Evolutionary conservation across 2,888 invertebrate genomes (phyloP).

Genomic region (Malthinus flaveolus): DNA sequence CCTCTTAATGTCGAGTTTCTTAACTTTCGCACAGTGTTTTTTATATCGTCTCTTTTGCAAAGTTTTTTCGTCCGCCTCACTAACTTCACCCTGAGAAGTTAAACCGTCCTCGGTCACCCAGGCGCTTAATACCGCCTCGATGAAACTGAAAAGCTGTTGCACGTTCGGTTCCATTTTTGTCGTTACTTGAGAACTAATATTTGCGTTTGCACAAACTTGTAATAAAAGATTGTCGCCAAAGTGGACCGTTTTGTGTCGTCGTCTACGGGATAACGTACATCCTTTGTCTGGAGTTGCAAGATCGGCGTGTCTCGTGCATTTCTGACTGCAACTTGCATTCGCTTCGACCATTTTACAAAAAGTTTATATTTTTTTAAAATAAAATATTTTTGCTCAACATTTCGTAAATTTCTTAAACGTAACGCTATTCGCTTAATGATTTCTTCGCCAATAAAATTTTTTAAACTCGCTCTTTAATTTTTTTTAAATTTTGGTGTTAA

Average conservation of each 20-base stretch:
- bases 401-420: conserved; percentile 36
- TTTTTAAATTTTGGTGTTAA: conserved; percentile 35
- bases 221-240: conserved; percentile 76
- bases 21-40: conserved; percentile 67
- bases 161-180: conserved; percentile 73
- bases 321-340: conserved; percentile 48
- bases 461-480: conserved; percentile 12
- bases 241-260: conserved; percentile 77
- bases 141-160: conserved; percentile 80
- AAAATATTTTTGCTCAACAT: conserved; percentile 21
- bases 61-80: conserved; percentile 72
- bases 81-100: conserved; percentile 73
- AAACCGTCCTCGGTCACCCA: conserved; percentile 77
- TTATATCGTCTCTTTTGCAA: conserved; percentile 61
- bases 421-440: conserved; percentile 31
- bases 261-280: conserved; percentile 63
- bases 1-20: conserved; percentile 69
- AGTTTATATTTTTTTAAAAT: conserved; percentile 18
- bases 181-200: conserved; percentile 56
- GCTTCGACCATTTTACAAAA: conserved; percentile 51
- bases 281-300: conserved; percentile 53
- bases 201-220: conserved; percentile 74
- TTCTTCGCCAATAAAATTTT: conserved; percentile 14
- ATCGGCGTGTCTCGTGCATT: conserved; percentile 46
- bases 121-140: conserved; percentile 77